Evolutionary conservation across 2,888 invertebrate species (phyloP).

Genomic region (Dione juno): DNA sequence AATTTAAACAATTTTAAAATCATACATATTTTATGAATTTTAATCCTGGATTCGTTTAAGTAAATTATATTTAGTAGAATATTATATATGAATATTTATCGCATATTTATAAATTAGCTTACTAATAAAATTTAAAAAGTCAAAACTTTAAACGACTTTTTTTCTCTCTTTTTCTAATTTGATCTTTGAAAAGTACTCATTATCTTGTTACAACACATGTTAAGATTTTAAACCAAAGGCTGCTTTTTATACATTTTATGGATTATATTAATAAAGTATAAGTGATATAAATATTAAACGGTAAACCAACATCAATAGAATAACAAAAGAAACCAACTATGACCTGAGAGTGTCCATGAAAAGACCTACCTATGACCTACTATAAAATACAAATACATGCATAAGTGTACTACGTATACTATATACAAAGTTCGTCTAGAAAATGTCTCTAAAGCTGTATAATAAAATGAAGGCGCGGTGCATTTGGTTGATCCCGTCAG

Average conservation of each 20-base stretch:
- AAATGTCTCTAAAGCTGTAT: not conserved
- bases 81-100: not conserved
- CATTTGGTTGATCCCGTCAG: slow-evolving; percentile 47
- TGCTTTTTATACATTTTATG: no score
- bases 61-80: not conserved
- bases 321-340: no score
- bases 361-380: no score
- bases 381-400: no score
- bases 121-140: not conserved
- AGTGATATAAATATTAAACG: no score
- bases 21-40: slow-evolving; percentile 1
- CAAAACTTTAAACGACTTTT: not conserved
- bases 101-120: not conserved
- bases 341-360: no score
- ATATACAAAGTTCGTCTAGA: not conserved
- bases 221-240: no score
- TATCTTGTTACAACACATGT: no score
- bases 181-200: no score
- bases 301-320: no score
- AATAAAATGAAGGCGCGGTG: slow-evolving; percentile 28
- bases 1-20: slow-evolving; percentile 10
- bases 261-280: no score
- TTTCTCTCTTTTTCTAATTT: not conserved
- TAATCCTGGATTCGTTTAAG: not conserved
- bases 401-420: no score